These are phyloP conservation scores for Ruditapes philippinarum DNA, from an alignment of 1,140 invertebrate genomes.

Conservation along the genomic window DNA sequence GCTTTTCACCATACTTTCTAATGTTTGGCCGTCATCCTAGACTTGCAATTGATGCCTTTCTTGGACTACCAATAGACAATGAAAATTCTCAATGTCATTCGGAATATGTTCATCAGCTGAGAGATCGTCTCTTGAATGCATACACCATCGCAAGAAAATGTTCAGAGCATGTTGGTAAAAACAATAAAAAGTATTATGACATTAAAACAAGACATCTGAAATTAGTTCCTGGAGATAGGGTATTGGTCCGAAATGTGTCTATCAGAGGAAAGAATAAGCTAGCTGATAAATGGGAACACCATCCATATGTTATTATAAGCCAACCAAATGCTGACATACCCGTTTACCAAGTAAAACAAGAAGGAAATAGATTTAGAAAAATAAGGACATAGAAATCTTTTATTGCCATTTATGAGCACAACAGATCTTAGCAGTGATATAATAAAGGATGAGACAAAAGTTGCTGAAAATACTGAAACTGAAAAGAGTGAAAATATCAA, in stretches of 20 bases:
- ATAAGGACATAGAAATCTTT: conserved; percentile 36
- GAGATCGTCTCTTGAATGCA: neutral
- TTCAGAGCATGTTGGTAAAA: neutral
- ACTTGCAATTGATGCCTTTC: neutral
- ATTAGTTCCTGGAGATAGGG: no score
- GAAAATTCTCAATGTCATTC: neutral
- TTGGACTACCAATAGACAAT: neutral
- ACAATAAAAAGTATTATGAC: neutral
- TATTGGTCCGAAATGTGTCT: neutral
- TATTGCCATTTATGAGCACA: neutral
- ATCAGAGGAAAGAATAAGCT: conserved; percentile 9
- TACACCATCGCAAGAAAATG: neutral
- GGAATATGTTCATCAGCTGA: neutral
- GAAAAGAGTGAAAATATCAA: no score
- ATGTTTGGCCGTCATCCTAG: neutral
- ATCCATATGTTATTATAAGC: neutral
- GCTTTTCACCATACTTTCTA: neutral
- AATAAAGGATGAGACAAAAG: no score
- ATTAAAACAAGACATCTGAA: neutral
- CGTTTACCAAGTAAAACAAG: conserved; percentile 16
- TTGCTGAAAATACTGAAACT: no score
- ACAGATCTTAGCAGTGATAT: no score
- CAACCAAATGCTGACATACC: conserved; percentile 10
- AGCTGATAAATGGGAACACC: conserved; percentile 34
- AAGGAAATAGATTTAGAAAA: neutral